Percentiles rank a stretch among this genome's conserved stretches.
Conservation (phyloP, 2,888 invertebrate species). For the Augiades crinisus region DNA sequence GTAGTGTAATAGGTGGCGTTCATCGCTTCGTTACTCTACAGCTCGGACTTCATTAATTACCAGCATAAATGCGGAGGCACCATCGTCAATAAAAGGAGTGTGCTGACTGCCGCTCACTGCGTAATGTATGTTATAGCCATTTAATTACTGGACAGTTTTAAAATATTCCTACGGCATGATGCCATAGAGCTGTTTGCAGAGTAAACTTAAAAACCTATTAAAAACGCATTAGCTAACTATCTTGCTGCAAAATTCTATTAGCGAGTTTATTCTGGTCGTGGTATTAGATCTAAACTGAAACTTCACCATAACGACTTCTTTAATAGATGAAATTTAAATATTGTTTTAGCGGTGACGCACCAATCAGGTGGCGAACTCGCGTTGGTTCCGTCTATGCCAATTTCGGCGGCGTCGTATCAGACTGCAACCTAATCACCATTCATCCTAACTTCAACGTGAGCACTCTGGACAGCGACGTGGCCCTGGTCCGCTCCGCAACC, state of each 20-base stretch:
- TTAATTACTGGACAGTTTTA: no score
- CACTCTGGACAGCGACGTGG: constrained; percentile 47
- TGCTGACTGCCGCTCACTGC: constrained; percentile 47
- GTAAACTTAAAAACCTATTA: no score
- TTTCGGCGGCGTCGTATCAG: constrained; percentile 45
- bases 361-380: constrained; percentile 44
- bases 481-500: constrained; percentile 43
- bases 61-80: constrained; percentile 34
- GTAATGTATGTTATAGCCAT: constrained; percentile 42
- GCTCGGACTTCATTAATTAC: constrained; percentile 27
- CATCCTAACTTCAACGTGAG: constrained; percentile 50
- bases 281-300: no score
- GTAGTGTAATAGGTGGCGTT: no score
- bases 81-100: constrained; percentile 39
- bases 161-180: no score
- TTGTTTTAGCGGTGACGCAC: constrained; percentile 37
- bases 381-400: constrained; percentile 50
- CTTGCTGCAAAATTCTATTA: no score
- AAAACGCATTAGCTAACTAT: no score
- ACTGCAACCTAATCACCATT: constrained; percentile 30
- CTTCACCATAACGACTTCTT: no score
- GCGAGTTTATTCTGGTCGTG: no score
- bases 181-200: no score
- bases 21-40: constrained; percentile 34
- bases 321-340: no score